phyloP scores from a whole-genome alignment of 2,797 vertebrate genomes.

The Dendrocincla fuliginosa region DNA sequence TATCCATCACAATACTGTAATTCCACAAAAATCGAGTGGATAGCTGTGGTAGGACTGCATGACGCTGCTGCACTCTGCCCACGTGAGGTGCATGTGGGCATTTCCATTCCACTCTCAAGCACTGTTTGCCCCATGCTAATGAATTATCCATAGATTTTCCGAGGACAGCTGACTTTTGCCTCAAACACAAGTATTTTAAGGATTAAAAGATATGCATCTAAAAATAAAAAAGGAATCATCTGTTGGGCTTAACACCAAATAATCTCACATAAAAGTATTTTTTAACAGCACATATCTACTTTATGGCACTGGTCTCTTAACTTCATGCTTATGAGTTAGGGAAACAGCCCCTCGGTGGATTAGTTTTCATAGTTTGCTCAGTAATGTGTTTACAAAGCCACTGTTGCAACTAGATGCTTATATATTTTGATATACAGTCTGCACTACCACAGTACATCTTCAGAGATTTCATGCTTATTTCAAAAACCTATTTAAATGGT shows the following conservation, averaged over 20 bases:
- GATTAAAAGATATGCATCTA: not conserved
- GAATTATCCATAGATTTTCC: not conserved
- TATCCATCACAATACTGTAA: not conserved
- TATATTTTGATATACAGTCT: slow-evolving; percentile 72
- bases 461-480: slow-evolving; percentile 71
- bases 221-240: slow-evolving; percentile 41
- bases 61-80: not conserved
- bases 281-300: slow-evolving; percentile 67
- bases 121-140: not conserved
- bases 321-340: slow-evolving; percentile 64
- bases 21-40: not conserved
- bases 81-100: not conserved
- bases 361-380: slow-evolving; percentile 76
- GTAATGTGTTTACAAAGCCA: slow-evolving; percentile 75
- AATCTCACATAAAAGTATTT: slow-evolving; percentile 62
- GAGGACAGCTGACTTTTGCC: not conserved
- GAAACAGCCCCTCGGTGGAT: slow-evolving; percentile 74
- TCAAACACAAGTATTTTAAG: slow-evolving; percentile 13
- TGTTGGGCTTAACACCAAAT: slow-evolving; percentile 44
- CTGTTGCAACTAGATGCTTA: slow-evolving; percentile 69
- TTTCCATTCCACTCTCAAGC: not conserved
- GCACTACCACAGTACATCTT: slow-evolving; percentile 66
- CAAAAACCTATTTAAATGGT: slow-evolving; percentile 71
- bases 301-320: slow-evolving; percentile 71
- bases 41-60: not conserved